Evolutionary conservation across 1,140 invertebrate species (phyloP), one percentile per base, ranked within the genome.

Genomic region (Neodiprion lecontei): DNA sequence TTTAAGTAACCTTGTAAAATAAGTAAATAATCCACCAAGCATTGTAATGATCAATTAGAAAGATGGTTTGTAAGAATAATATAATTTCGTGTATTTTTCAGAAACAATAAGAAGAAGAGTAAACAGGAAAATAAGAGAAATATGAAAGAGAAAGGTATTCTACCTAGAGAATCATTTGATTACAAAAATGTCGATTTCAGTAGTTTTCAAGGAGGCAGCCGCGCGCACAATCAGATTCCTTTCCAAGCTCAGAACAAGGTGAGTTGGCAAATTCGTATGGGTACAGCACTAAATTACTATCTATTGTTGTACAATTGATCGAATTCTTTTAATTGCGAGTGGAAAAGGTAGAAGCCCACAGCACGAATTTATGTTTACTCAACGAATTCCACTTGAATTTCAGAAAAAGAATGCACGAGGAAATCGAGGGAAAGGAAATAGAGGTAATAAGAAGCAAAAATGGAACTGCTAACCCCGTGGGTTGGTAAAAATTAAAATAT

Each of bases 171-270:
- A 28, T 72, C 68, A 40, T 87, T 86, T 48, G 76, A 86, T 73
- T 87, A 86, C 48, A 80, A 81, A 76, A 23, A 70, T 1, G 82
- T 87, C 9, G 84, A 86, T 47, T 86, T 87, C 40, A 85, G 76
- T 71, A 81, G 79, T 69, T 87, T 87, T 72, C 84, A 86, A 81
- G 86, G 86, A 67, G 86, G 86, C 9, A 87, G 86, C 72, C 53
- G 53, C 4, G 9, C 53, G 11, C 53, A 61, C 5, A 40, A 40
- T 5, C 11, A 61, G 11, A 12, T 61, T 12, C 53, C 53, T 9
- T 61, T 61, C 53, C 53, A 61, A 61, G 53, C 53, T 61, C 53
- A 61, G 53, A 61, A 61, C 53, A 61, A 61, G 53, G 53, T 61
- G 53, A 61, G 53, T 14, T 7, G 53, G 5, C 11, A 61, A 8